Evolutionary conservation across 2,113 vertebrate species (phyloP).

Genomic region (Catagonus wagneri): DNA sequence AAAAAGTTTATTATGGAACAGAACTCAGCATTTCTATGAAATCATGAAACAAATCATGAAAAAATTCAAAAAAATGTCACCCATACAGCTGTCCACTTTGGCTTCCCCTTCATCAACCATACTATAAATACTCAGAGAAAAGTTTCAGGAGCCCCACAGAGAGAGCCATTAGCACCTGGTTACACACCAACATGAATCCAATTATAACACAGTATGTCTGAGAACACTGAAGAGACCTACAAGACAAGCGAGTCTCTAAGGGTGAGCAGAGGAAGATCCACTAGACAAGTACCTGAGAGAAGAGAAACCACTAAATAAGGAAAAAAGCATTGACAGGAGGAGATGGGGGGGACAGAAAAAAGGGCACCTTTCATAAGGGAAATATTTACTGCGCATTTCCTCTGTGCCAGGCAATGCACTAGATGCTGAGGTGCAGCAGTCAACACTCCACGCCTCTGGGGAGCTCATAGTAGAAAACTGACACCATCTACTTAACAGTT

Average conservation of each 20-base stretch:
- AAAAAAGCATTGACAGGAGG: background rate
- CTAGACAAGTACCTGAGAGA: background rate
- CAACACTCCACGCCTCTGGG: background rate
- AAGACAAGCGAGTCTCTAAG: background rate
- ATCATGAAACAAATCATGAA: conserved; percentile 27
- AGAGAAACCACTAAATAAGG: background rate
- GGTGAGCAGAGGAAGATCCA: background rate
- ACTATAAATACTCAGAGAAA: background rate
- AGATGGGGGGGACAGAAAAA: background rate
- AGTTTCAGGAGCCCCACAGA: conserved; percentile 10
- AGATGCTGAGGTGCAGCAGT: background rate
- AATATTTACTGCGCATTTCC: background rate
- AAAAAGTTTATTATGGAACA: background rate
- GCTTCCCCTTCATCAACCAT: background rate
- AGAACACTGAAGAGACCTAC: background rate
- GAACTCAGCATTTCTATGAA: conserved; percentile 49
- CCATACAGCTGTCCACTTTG: conserved; percentile 1
- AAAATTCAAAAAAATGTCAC: conserved; percentile 32
- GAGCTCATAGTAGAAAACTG: conserved; percentile 42
- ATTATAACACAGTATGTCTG: background rate
- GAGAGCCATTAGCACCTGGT: conserved; percentile 29
- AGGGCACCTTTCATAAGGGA: background rate
- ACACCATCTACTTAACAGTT: background rate
- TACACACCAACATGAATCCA: background rate
- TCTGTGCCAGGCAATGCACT: background rate